Conservation (phyloP, 2,113 vertebrate species). For the Ptyas mucosa region DNA sequence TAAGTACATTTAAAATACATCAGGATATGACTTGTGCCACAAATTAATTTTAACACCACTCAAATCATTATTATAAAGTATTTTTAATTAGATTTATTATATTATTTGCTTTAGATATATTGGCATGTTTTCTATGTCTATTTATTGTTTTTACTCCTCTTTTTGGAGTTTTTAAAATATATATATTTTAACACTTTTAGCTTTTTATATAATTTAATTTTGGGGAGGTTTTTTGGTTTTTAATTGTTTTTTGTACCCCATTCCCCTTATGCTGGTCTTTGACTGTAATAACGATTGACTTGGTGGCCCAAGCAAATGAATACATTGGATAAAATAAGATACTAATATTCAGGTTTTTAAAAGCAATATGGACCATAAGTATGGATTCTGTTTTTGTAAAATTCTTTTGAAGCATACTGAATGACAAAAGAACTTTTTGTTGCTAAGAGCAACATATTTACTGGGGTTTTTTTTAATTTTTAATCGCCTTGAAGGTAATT, state of each 20-base stretch:
- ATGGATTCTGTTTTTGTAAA: conserved; percentile 41
- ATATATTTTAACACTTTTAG: not conserved
- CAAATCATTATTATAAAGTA: not conserved
- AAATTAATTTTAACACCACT: not conserved
- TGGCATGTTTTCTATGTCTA: not conserved
- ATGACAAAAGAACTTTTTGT: not conserved
- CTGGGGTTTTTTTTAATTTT: not conserved
- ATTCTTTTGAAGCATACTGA: conserved; percentile 36
- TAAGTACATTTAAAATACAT: not conserved
- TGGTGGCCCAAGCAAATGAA: conserved; percentile 25
- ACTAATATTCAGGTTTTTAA: conserved; percentile 36
- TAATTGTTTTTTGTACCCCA: not conserved
- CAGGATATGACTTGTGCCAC: not conserved
- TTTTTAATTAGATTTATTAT: not conserved
- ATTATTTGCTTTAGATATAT: not conserved
- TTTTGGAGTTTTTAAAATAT: not conserved
- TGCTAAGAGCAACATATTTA: not conserved
- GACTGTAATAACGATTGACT: not conserved
- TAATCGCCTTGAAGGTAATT: not conserved
- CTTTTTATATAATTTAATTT: not conserved
- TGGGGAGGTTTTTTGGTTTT: not conserved
- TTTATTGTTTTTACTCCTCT: not conserved
- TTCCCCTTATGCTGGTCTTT: not conserved
- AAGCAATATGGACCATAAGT: conserved; percentile 4
- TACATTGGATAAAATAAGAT: conserved; percentile 10